Evolutionary conservation across 2,113 vertebrate species (phyloP).

Genomic region (Neogale vison): DNA sequence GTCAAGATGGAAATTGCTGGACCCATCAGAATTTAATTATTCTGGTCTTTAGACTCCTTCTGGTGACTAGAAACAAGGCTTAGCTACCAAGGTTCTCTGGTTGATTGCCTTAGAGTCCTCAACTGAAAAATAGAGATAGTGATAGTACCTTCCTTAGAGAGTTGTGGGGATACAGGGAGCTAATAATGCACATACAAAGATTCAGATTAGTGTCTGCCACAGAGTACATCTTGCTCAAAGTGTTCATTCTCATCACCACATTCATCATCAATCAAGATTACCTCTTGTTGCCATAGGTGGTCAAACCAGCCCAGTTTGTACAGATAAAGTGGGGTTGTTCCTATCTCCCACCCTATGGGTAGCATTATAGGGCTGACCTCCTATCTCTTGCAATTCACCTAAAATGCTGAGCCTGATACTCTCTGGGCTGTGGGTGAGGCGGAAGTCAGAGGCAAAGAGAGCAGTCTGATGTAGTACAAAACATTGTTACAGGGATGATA

Average conservation of each 20-base stretch:
- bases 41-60: neutral
- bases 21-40: neutral
- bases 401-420: neutral
- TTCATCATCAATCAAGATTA: neutral
- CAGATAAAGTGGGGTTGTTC: neutral
- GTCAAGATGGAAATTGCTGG: neutral
- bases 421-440: neutral
- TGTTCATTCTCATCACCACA: neutral
- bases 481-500: neutral
- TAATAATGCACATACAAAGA: neutral
- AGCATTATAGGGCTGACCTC: neutral
- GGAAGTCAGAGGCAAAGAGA: neutral
- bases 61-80: neutral
- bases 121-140: neutral
- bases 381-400: neutral
- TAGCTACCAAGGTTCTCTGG: neutral
- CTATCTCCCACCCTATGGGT: neutral
- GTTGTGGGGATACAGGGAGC: neutral
- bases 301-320: neutral
- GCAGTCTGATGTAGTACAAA: neutral
- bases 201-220: neutral
- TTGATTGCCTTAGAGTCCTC: neutral
- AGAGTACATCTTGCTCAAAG: neutral
- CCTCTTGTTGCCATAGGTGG: neutral
- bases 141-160: neutral